These are phyloP conservation scores for Emmelina monodactyla DNA, from an alignment of 2,888 invertebrate genomes.

Conservation along the genomic window DNA sequence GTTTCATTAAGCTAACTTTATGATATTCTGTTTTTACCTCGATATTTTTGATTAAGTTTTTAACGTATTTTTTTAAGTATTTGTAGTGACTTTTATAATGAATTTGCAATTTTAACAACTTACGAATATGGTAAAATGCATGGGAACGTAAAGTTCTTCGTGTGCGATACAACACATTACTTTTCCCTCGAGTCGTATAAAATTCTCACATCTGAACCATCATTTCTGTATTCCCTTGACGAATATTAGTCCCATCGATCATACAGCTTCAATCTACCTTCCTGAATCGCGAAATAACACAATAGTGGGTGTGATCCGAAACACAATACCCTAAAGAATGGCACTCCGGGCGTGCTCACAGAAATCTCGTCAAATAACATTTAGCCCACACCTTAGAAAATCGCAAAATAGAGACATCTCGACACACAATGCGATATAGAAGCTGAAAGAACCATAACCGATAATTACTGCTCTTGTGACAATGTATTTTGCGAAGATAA, in stretches of 20 bases:
- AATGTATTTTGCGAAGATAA: constrained; percentile 38
- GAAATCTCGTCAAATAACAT: constrained; percentile 63
- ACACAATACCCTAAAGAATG: constrained; percentile 39
- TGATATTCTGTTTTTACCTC: too few species aligned
- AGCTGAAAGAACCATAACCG: constrained; percentile 46
- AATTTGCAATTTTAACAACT: too few species aligned
- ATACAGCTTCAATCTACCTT: constrained; percentile 33
- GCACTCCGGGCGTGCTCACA: constrained; percentile 57
- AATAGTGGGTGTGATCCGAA: constrained; percentile 60
- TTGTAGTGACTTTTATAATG: too few species aligned
- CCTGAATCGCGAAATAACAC: constrained; percentile 45
- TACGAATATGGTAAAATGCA: too few species aligned
- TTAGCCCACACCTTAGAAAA: constrained; percentile 64
- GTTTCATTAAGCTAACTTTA: too few species aligned
- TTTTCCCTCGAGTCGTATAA: constrained; percentile 51
- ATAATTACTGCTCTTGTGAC: constrained; percentile 61
- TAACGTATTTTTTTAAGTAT: too few species aligned
- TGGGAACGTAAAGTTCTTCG: too few species aligned
- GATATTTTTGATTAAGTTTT: too few species aligned
- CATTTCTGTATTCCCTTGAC: constrained; percentile 20
- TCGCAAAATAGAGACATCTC: constrained; percentile 62
- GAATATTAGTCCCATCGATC: constrained; percentile 44
- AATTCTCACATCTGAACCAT: constrained; percentile 39
- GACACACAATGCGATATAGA: constrained; percentile 40
- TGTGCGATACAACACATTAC: not conserved